Conservation (phyloP, 2,797 vertebrate genomes). For the Clarias platycephalus region DNA sequence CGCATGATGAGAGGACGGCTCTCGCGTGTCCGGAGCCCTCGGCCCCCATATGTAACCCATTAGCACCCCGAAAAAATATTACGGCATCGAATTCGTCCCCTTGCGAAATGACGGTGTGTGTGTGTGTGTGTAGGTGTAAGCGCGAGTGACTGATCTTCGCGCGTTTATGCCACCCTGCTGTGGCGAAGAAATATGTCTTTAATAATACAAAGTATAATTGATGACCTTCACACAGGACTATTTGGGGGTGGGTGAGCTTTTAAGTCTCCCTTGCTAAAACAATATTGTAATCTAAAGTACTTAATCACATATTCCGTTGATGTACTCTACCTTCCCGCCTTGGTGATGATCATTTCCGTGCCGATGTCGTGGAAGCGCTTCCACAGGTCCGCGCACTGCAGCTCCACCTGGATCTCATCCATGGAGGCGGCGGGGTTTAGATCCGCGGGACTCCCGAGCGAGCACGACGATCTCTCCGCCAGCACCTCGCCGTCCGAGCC, state of each 20-base stretch:
- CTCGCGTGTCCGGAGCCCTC: conserved; percentile 48
- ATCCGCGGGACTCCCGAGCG: conserved; percentile 85
- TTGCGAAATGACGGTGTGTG: conserved; percentile 14
- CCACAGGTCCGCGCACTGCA: conserved; percentile 97
- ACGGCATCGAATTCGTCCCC: conserved; percentile 30
- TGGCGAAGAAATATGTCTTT: conserved; percentile 45
- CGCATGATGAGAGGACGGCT: conserved; percentile 51
- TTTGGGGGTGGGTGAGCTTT: not conserved
- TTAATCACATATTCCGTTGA: not conserved
- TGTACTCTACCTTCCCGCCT: conserved; percentile 87
- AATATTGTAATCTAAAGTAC: not conserved
- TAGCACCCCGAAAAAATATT: conserved; percentile 64
- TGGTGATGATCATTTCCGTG: conserved; percentile 99
- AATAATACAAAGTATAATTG: conserved; percentile 38
- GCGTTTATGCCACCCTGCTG: conserved; percentile 24
- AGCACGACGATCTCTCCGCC: conserved; percentile 90
- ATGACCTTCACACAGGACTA: not conserved
- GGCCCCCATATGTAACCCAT: conserved; percentile 68
- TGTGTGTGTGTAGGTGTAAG: conserved; percentile 10
- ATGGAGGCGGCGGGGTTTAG: conserved; percentile 85
- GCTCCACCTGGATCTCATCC: conserved; percentile 98
- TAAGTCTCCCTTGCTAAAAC: not conserved
- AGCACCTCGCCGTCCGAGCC: conserved; percentile 91
- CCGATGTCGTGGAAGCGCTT: conserved; percentile 98
- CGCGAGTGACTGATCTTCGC: conserved; percentile 8